Evolutionary conservation across 2,888 invertebrate species (phyloP), one percentile per base, ranked within the genome.

Genomic region (Sphinx pinastri): DNA sequence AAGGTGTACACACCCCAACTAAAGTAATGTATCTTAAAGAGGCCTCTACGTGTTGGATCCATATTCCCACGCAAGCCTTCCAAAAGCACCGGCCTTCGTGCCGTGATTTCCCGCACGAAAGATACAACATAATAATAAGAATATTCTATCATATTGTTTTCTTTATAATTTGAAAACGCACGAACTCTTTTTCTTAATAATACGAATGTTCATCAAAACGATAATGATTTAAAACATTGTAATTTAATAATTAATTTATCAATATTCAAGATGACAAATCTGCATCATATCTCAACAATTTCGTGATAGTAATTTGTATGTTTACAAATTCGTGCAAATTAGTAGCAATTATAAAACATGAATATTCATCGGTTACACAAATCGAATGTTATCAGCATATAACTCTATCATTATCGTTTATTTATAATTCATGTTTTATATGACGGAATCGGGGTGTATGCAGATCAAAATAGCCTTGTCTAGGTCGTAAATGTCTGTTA

Each of bases 281-380:
- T 55, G 55, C 55, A 55, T 55, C 10, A 19, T 55, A 55, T 55
- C 55, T 19, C 55, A 8, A 16, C 54, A 16, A n/a, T 55, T 19
- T 55, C 19, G 55, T 19, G 3, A 55, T 55, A 11, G 1, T 55
- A 16, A 16, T 55, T 55, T 16, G 19, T 55, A 19, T 11, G 55
- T 11, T 19, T 55, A 55, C 55, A 55, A 55, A 55, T 55, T 55
- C 55, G 19, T 55, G 55, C 55, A 55, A 55, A 55, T 55, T 55
- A 19, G 55, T 10, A 55, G 10, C 19, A 55, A 55, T 55, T 19
- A 55, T 10, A 19, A 55, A 0, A 55, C 19, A 55, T 55, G 55
- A 55, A 55, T 55, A 55, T 55, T 55, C 55, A 55, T 55, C 19
- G 55, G 19, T 55, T 55, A 55, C 19, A 19, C 55, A 55, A 55